These are phyloP conservation scores for Xenops minutus DNA, from an alignment of 2,797 vertebrate species.

Conservation along the genomic window DNA sequence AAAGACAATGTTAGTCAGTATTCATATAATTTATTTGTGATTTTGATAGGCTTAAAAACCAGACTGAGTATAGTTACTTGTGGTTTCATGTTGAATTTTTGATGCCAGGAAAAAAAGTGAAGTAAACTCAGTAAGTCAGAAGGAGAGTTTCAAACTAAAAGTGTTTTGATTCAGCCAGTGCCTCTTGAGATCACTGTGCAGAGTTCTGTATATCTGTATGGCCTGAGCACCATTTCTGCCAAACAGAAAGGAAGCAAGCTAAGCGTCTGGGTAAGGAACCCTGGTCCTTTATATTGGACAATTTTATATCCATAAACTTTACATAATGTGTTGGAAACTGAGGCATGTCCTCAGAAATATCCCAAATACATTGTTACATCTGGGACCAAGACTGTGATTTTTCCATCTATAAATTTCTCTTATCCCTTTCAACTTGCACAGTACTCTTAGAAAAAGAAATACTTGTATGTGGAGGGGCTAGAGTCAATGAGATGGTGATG, in stretches of 20 bases:
- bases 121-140: background rate
- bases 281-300: background rate
- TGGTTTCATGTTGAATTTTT: background rate
- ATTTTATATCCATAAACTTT: background rate
- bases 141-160: background rate
- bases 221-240: background rate
- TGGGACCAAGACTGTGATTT: background rate
- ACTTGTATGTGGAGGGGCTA: background rate
- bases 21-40: background rate
- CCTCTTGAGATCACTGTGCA: background rate
- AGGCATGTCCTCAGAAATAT: background rate
- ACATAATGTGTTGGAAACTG: background rate
- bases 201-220: background rate
- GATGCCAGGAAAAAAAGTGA: background rate
- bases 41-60: background rate
- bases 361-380: background rate
- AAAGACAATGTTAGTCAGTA: background rate
- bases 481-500: background rate
- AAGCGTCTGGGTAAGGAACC: background rate
- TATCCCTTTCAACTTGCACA: background rate
- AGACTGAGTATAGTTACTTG: background rate
- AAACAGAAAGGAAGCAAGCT: background rate
- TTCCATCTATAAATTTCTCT: background rate
- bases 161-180: background rate
- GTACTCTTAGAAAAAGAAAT: background rate